Percentiles rank a stretch among this genome's conserved stretches.
Evolutionary conservation across 2,797 vertebrate genomes (phyloP).

Genomic region (Oceanodroma leucorhoa): DNA sequence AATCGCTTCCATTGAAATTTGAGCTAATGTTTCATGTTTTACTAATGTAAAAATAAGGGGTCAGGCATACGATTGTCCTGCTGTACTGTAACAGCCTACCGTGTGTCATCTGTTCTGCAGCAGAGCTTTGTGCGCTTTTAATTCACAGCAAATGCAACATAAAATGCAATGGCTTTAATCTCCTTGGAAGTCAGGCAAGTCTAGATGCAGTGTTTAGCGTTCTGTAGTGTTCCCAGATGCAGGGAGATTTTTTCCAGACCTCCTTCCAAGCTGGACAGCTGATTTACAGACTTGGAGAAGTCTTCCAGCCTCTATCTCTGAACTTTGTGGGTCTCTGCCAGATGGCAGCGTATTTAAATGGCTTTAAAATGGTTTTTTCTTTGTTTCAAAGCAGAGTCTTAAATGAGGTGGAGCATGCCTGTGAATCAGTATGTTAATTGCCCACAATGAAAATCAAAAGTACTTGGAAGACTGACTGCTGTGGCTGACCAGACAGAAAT

Average conservation of each 20-base stretch:
- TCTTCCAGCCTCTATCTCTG: neutral
- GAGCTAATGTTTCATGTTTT: neutral
- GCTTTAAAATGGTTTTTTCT: neutral
- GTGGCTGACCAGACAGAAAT: neutral
- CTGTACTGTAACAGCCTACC: neutral
- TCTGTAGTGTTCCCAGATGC: neutral
- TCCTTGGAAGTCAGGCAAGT: neutral
- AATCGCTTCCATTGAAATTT: neutral
- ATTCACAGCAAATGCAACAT: neutral
- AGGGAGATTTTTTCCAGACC: neutral
- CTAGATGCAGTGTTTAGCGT: accelerated
- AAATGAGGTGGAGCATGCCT: neutral
- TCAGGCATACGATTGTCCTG: neutral
- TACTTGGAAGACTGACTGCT: neutral
- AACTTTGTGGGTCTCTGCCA: neutral
- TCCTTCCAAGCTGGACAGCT: neutral
- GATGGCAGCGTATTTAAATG: neutral
- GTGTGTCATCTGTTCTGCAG: neutral
- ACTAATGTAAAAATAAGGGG: neutral
- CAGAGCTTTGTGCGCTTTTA: neutral
- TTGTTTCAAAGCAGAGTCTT: neutral
- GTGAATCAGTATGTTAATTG: neutral
- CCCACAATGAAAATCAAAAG: neutral
- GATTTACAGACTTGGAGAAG: neutral
- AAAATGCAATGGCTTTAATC: neutral